Conservation (phyloP, 1,140 invertebrate genomes). For the Drosophila parvula region DNA sequence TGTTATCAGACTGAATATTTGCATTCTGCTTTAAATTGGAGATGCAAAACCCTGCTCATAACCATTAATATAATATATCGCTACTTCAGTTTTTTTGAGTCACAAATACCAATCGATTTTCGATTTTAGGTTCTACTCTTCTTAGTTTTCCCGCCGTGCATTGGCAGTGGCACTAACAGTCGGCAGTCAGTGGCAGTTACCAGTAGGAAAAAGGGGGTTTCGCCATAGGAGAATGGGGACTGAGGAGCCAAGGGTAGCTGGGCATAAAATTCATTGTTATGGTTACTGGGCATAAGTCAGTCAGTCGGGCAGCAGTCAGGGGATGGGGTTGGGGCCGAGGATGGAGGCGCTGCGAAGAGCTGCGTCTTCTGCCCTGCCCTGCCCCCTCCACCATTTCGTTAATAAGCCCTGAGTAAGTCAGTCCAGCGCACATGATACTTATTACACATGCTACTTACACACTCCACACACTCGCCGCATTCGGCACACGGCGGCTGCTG, state of each 20-base stretch:
- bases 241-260: slow-evolving; percentile 10
- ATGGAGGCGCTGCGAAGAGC: not conserved
- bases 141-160: slow-evolving; percentile 7
- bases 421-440: slow-evolving; percentile 67
- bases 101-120: not conserved
- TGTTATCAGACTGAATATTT: too few species aligned
- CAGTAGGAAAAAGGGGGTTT: slow-evolving; percentile 21
- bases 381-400: slow-evolving; percentile 67
- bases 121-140: not conserved
- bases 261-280: slow-evolving; percentile 82
- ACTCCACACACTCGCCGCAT: slow-evolving; percentile 7
- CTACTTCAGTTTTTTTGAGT: not conserved
- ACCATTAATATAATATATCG: not conserved
- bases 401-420: slow-evolving; percentile 75
- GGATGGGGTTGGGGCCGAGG: slow-evolving; percentile 1
- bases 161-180: slow-evolving; percentile 41
- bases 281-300: slow-evolving; percentile 79
- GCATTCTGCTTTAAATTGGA: not conserved
- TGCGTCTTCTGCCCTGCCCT: slow-evolving; percentile 4
- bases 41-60: not conserved
- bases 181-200: slow-evolving; percentile 48
- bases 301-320: slow-evolving; percentile 50
- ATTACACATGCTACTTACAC: slow-evolving; percentile 55
- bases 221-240: not conserved
- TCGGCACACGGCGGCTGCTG: not conserved